Evolutionary conservation across 2,797 vertebrate species (phyloP).

Genomic region (Chelonia mydas): DNA sequence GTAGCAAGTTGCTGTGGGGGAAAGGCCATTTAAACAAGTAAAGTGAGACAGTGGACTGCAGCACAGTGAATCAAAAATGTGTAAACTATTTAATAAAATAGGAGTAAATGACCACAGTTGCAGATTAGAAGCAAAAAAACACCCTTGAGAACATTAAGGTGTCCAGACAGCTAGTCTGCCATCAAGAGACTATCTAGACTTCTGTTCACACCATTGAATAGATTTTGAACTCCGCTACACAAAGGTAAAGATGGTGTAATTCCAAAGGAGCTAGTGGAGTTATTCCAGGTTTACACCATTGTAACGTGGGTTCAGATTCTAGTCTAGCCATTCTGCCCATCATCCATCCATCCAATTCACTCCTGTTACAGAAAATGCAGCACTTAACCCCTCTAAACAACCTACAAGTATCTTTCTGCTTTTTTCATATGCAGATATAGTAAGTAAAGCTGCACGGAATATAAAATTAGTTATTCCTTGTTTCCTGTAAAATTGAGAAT

Average conservation of each 20-base stretch:
- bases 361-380: not conserved
- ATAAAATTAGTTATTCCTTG: not conserved
- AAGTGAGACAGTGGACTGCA: not conserved
- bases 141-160: not conserved
- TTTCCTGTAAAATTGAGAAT: not conserved
- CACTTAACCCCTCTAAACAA: not conserved
- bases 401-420: not conserved
- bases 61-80: not conserved
- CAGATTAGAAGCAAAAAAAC: not conserved
- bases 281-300: not conserved
- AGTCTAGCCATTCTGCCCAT: not conserved
- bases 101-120: fast-evolving
- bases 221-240: not conserved
- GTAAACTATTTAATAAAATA: fast-evolving
- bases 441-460: not conserved
- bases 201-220: not conserved
- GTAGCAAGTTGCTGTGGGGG: constrained; percentile 87
- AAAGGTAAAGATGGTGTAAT: not conserved
- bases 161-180: not conserved
- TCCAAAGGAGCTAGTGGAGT: not conserved
- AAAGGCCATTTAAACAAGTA: not conserved
- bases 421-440: not conserved
- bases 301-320: fast-evolving
- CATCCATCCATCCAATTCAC: not conserved
- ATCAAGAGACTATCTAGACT: not conserved